Percentiles rank a stretch among this genome's conserved stretches.
These are phyloP conservation scores for Cichlasoma orientale DNA, from an alignment of 2,797 vertebrate genomes.

Conservation along the genomic window DNA sequence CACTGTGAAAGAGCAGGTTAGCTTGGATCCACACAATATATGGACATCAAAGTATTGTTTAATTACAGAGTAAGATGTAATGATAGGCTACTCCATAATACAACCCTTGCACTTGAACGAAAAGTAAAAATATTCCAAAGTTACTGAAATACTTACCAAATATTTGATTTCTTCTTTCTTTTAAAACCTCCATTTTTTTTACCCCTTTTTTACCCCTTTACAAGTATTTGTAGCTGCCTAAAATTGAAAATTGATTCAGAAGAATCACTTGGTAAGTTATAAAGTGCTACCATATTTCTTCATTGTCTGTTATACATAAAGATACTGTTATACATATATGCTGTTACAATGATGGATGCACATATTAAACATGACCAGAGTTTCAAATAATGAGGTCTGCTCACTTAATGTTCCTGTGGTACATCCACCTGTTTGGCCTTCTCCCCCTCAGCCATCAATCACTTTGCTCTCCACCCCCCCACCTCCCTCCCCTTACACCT, in stretches of 20 bases:
- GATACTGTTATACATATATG: rapidly evolving
- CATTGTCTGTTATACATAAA: not conserved
- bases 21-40: too few species aligned
- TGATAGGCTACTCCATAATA: not conserved
- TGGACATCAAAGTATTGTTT: not conserved
- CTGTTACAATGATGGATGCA: not conserved
- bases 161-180: not conserved
- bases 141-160: not conserved
- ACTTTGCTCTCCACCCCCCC: constrained; percentile 48
- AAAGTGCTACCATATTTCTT: not conserved
- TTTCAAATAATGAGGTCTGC: not conserved
- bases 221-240: not conserved
- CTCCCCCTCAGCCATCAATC: constrained; percentile 53
- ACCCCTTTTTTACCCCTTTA: not conserved
- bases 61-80: not conserved
- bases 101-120: not conserved
- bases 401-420: not conserved
- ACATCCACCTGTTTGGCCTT: constrained; percentile 42
- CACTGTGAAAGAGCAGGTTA: too few species aligned
- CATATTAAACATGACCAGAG: not conserved
- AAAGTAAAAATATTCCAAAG: not conserved
- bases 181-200: not conserved
- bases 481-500: constrained; percentile 50
- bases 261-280: not conserved
- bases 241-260: not conserved